Conservation (phyloP, 2,797 vertebrate genomes). For the Artibeus jamaicensis region DNA sequence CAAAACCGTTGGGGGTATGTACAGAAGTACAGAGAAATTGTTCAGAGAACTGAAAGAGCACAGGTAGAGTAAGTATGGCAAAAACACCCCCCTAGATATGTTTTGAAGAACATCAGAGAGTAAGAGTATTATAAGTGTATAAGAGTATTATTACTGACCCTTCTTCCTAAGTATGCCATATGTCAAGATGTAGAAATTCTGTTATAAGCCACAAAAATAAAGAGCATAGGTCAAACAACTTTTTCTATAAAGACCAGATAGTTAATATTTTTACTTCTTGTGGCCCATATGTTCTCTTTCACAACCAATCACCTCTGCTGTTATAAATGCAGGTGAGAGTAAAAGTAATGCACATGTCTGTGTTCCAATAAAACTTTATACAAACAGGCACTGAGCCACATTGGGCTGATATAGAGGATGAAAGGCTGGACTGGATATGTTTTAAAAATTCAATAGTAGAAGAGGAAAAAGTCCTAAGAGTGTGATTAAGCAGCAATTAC, state of each 20-base stretch:
- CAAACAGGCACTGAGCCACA: neutral
- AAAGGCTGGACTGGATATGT: neutral
- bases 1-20: neutral
- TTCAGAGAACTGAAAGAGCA: neutral
- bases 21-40: neutral
- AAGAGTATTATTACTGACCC: neutral
- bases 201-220: neutral
- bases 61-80: neutral
- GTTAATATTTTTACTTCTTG: neutral
- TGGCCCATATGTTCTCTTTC: neutral
- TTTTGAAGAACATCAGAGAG: neutral
- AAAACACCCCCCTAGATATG: neutral
- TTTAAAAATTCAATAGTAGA: neutral
- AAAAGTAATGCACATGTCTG: neutral
- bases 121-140: neutral
- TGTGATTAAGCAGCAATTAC: neutral
- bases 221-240: neutral
- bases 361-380: constrained; percentile 24
- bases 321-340: neutral
- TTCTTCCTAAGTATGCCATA: neutral
- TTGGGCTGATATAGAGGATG: neutral
- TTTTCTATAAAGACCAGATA: neutral
- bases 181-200: neutral
- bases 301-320: neutral
- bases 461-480: neutral